These are phyloP conservation scores for Drosophila pruinosa DNA, from an alignment of 1,140 invertebrate species.

Conservation along the genomic window DNA sequence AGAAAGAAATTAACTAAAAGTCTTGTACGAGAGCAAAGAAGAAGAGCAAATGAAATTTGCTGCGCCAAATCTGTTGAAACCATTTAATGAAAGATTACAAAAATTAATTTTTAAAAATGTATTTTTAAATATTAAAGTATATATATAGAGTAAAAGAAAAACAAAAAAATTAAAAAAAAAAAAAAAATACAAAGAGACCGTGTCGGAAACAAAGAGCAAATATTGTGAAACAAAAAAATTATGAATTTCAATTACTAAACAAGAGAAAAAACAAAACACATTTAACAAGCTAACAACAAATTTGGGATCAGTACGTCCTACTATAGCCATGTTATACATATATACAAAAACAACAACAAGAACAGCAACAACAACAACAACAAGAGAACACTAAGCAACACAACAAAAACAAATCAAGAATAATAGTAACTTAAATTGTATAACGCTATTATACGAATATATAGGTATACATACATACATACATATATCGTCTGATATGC, in stretches of 20 bases:
- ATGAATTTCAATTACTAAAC: conserved; percentile 79
- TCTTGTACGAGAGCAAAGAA: conserved; percentile 56
- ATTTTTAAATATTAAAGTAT: conserved; percentile 58
- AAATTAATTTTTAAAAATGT: conserved; percentile 76
- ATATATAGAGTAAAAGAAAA: conserved; percentile 49
- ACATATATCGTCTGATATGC: conserved; percentile 31
- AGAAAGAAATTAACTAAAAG: conserved; percentile 38
- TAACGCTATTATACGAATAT: conserved; percentile 51
- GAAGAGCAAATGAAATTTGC: conserved; percentile 75
- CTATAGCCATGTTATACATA: conserved; percentile 81
- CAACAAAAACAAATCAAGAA: conserved; percentile 64
- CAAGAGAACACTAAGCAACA: conserved; percentile 63
- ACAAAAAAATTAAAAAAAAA: conserved; percentile 23
- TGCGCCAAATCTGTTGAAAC: conserved; percentile 80
- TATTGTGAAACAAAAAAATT: conserved; percentile 80
- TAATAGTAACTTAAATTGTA: conserved; percentile 74
- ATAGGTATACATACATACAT: conserved; percentile 23
- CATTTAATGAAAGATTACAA: conserved; percentile 78
- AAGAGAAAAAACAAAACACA: conserved; percentile 37
- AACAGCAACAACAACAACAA: conserved; percentile 56
- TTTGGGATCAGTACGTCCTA: conserved; percentile 81
- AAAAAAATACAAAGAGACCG: conserved; percentile 57
- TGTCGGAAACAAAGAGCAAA: conserved; percentile 79
- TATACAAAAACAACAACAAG: conserved; percentile 47
- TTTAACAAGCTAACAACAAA: conserved; percentile 76